Evolutionary conservation across 2,888 invertebrate species (phyloP), one percentile per base, ranked within the genome.

Genomic region (Itoplectis maculator): DNA sequence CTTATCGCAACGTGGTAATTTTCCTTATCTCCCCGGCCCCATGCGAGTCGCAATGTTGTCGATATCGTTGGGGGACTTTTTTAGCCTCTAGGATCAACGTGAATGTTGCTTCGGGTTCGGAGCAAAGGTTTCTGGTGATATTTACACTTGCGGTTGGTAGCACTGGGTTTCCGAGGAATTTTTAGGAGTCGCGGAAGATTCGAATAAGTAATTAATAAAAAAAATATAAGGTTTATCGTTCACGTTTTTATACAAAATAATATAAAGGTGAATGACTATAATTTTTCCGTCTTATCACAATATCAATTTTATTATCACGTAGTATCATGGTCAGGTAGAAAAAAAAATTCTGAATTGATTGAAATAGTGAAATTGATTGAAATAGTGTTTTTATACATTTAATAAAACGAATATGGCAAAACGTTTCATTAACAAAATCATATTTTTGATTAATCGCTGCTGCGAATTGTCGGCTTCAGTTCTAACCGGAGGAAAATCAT

Each of bases 241-340:
- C n/a, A n/a, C n/a, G n/a, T n/a, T 29, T 42, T 11, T 1, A 42
- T 42, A 3, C 5, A 51, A 11, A 56, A 9, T 2, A 5, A 29
- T 3, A 59, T 0, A 8, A 59, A 15, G 35, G 0, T 29, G 7
- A 35, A 35, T 6, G 8, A 42, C 8, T 2, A 3, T 7, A 1
- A 1, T n/a, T 15, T 35, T 3, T 29, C 29, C 1, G 56, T 7
- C n/a, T 59, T 35, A 59, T 35, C 56, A 35, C 56, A 35, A 59
- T 59, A 59, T n/a, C 35, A 59, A 59, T 7, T 59, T 59, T 59
- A 59, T 59, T 59, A 35, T n/a, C 56, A 35, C 13, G 13, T 23
- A 54, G 0, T 6, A 59, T 59, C 29, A n/a, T 35, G 6, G n/a
- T 35, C 35, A n/a, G n/a, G 7, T 59, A 0, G 35, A 29, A 35